Conservation (phyloP, 2,888 invertebrate genomes). For the Tillus elongatus region DNA sequence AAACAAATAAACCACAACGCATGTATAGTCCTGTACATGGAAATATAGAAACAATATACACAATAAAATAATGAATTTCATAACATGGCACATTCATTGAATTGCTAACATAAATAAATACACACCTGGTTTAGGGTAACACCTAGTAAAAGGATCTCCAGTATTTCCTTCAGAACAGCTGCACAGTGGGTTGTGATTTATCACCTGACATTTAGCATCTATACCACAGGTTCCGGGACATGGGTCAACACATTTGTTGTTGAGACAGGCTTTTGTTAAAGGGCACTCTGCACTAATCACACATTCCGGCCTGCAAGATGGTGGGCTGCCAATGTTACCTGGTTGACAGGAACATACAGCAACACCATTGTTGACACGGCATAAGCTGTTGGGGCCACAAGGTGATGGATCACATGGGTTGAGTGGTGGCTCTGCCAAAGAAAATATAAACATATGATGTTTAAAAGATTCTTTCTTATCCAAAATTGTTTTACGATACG, state of each 20-base stretch:
- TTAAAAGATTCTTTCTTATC: no score
- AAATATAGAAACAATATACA: conserved; percentile 2
- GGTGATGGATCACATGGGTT: conserved; percentile 65
- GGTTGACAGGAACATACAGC: conserved; percentile 63
- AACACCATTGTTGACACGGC: conserved; percentile 48
- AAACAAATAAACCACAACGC: no score
- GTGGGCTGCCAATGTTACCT: conserved; percentile 64
- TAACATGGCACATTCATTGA: no score
- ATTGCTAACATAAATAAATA: no score
- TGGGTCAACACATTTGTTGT: conserved; percentile 73
- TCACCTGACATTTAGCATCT: conserved; percentile 64
- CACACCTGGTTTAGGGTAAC: conserved; percentile 44
- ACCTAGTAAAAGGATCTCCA: conserved; percentile 70
- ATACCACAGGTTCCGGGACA: conserved; percentile 71
- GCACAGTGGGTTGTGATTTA: conserved; percentile 73
- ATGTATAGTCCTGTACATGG: no score
- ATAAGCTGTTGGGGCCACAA: conserved; percentile 61
- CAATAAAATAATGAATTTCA: background rate
- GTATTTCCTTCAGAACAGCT: conserved; percentile 59
- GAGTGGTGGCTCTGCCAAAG: conserved; percentile 33
- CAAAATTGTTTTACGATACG: no score
- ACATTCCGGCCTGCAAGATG: conserved; percentile 70
- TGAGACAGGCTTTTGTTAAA: conserved; percentile 67
- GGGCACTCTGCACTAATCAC: conserved; percentile 71
- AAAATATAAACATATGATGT: no score